Evolutionary conservation across 53 echinoderm and acorn worm genomes (phyloP), one percentile per base, ranked within the genome.

Genomic region (Astropecten irregularis): DNA sequence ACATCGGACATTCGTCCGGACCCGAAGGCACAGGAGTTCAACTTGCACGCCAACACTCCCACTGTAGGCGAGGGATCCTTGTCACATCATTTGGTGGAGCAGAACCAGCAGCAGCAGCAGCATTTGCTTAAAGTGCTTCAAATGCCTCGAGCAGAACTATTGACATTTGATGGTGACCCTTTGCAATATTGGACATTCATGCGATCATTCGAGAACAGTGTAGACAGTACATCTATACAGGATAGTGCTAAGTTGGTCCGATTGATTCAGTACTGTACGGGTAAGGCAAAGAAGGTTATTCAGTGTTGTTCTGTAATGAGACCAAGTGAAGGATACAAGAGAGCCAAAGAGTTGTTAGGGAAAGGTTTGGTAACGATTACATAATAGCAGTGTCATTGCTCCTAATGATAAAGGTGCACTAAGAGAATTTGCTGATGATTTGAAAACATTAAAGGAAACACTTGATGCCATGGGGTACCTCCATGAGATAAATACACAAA

Each of bases 361-460:
- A 2, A 27, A 5, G 26, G 58, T 25, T 58, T 23, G 19, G 19
- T 16, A 90, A 86, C 54, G 55, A n/a, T n/a, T 90, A 25, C 86
- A 82, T 9, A 40, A 73, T 27, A 74, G 88, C 13, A 28, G 60
- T 21, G 57, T n/a, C 20, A 73, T 88, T 18, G 40, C 15, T 18
- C 25, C 73, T 11, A 35, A 66, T 86, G 46, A 40, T 21, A 84
- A 77, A 48, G 40, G 40, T 22, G 66, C 26, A 15, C 48, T 84
- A 15, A 67, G 69, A 53, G 84, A 89, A 5, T 77, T 68, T 66
- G 84, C 89, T 19, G 84, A 89, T 89, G 82, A 89, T 38, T 48
- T 88, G 28, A 59, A 51, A 21, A 72, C 70, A 30, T 88, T 83
- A 56, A 34, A 23, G 23, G 89, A 77, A 35, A 85, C 84, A 1